Evolutionary conservation across 2,888 invertebrate genomes (phyloP).

Genomic region (Tenthredo amoena): DNA sequence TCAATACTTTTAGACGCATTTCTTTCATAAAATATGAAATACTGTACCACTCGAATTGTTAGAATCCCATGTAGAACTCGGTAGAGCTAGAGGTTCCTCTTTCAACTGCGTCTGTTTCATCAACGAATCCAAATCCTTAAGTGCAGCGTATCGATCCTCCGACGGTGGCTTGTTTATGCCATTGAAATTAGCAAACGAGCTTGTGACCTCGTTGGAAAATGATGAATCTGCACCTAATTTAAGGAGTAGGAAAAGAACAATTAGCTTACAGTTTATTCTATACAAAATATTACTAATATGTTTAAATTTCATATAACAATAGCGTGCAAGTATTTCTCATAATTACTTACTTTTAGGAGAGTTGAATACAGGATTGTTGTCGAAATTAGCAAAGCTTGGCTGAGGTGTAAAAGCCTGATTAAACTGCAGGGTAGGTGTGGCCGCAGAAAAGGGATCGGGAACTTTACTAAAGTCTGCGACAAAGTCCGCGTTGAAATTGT

Average conservation of each 20-base stretch:
- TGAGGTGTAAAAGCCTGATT: conserved; percentile 73
- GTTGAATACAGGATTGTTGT: conserved; percentile 86
- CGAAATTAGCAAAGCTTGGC: conserved; percentile 86
- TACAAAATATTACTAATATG: too few relatives aligned
- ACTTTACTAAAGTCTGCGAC: conserved; percentile 76
- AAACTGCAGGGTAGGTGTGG: conserved; percentile 69
- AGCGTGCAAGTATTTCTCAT: not conserved
- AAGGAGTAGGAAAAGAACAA: not conserved
- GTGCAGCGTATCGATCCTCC: conserved; percentile 96
- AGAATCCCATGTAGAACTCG: conserved; percentile 70
- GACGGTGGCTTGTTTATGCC: conserved; percentile 75
- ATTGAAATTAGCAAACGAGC: conserved; percentile 68
- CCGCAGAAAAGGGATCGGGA: conserved; percentile 71
- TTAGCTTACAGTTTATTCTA: not conserved
- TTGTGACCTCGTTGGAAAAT: conserved; percentile 53
- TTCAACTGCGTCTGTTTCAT: conserved; percentile 79
- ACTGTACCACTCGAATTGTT: conserved; percentile 61
- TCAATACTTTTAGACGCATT: conserved; percentile 66
- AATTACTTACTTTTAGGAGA: conserved; percentile 71
- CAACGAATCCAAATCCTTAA: conserved; percentile 92
- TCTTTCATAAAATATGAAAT: conserved; percentile 17
- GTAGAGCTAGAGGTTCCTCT: conserved; percentile 66
- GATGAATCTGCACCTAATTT: conserved; percentile 55
- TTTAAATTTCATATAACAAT: not conserved
- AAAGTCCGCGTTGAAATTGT: conserved; percentile 73